Percentiles rank a stretch among this genome's conserved stretches.
Evolutionary conservation across 2,113 vertebrate genomes (phyloP).

Genomic region (Plectropomus leopardus): DNA sequence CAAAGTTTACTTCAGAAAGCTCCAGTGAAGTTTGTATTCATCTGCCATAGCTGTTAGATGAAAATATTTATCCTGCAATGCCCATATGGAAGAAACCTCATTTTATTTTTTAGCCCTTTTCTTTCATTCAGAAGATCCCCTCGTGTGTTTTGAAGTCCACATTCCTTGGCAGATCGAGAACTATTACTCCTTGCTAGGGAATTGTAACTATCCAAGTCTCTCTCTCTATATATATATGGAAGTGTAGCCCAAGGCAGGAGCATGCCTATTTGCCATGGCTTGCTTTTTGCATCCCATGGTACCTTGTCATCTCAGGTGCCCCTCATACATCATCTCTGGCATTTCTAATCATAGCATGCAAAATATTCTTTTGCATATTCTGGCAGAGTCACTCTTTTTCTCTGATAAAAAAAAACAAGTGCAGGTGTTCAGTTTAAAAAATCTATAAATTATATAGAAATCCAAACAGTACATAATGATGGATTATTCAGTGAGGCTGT

Average conservation of each 20-base stretch:
- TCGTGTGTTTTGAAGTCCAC: slow-evolving; percentile 26
- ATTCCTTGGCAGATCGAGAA: slow-evolving; percentile 33
- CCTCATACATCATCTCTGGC: slow-evolving; percentile 64
- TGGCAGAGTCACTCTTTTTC: slow-evolving; percentile 2
- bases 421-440: not conserved
- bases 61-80: slow-evolving; percentile 30
- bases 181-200: slow-evolving; percentile 35
- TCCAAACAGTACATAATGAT: slow-evolving; percentile 9
- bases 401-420: slow-evolving; percentile 16
- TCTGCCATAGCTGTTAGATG: not conserved
- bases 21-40: slow-evolving; percentile 29
- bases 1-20: slow-evolving; percentile 34
- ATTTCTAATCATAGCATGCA: slow-evolving; percentile 59
- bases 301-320: slow-evolving; percentile 38
- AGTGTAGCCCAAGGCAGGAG: slow-evolving; percentile 54
- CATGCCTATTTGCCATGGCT: slow-evolving; percentile 31
- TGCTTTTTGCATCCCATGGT: slow-evolving; percentile 52
- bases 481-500: slow-evolving; percentile 12
- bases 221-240: slow-evolving; percentile 30
- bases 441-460: not conserved
- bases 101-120: slow-evolving; percentile 32
- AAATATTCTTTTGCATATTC: slow-evolving; percentile 29
- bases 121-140: slow-evolving; percentile 45
- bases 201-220: slow-evolving; percentile 34
- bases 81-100: slow-evolving; percentile 15